These are phyloP conservation scores for Epizoanthus rinbou DNA, from an alignment of 92 coral and sea anemone species.

Conservation along the genomic window DNA sequence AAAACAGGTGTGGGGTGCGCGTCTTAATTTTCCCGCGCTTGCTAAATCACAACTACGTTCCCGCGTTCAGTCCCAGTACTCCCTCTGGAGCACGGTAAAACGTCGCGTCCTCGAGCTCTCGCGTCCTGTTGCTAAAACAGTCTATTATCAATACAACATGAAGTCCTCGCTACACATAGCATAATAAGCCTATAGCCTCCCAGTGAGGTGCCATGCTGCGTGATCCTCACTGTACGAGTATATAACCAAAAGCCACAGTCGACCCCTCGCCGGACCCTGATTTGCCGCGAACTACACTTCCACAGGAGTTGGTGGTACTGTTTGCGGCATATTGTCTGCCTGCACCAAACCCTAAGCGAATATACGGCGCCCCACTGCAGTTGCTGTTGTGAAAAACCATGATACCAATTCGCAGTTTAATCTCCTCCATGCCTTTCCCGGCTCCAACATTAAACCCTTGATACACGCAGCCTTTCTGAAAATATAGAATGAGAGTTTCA, in stretches of 20 bases:
- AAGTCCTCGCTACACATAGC: no score
- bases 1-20: constrained; percentile 29
- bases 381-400: neutral
- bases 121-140: constrained; percentile 43
- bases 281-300: no score
- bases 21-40: constrained; percentile 37
- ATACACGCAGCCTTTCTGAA: constrained; percentile 3
- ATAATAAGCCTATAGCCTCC: no score
- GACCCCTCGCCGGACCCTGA: no score
- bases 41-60: neutral
- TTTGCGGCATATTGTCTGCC: neutral
- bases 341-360: constrained; percentile 7
- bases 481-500: neutral
- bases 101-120: constrained; percentile 25
- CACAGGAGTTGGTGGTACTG: no score
- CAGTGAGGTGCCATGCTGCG: no score
- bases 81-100: constrained; percentile 32
- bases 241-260: no score
- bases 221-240: no score
- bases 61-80: constrained; percentile 43
- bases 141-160: no score
- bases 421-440: neutral
- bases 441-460: neutral
- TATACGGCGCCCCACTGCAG: neutral
- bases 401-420: constrained; percentile 15